Percentiles rank a stretch among this genome's conserved stretches.
Conservation (phyloP, 1,140 invertebrate species). For the Palaemon carinicauda region DNA sequence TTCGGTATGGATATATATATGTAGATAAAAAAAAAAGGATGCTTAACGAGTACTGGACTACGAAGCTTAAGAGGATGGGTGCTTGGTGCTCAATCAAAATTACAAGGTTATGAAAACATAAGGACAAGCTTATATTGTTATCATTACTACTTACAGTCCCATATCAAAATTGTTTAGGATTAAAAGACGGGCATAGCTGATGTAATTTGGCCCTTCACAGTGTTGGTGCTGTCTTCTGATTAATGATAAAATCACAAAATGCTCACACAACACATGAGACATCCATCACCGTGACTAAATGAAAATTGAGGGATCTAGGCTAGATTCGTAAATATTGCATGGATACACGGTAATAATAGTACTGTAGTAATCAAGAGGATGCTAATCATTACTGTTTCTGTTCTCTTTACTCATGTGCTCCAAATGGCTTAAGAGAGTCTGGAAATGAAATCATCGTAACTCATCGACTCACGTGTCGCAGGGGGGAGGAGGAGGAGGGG, state of each 20-base stretch:
- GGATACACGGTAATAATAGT: too few species aligned
- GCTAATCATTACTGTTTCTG: too few species aligned
- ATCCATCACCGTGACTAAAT: not conserved
- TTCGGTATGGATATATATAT: too few species aligned
- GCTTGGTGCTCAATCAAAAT: not conserved
- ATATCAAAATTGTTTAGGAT: constrained; percentile 1
- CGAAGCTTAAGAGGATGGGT: constrained; percentile 2
- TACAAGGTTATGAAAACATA: not conserved
- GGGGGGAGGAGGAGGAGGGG: too few species aligned
- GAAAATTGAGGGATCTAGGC: too few species aligned
- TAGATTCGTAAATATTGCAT: too few species aligned
- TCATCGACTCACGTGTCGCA: not conserved
- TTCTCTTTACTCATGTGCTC: too few species aligned
- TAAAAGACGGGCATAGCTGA: not conserved
- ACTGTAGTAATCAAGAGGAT: too few species aligned
- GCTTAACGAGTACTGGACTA: not conserved
- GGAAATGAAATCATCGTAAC: not conserved
- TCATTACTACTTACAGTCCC: constrained; percentile 32
- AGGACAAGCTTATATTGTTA: not conserved
- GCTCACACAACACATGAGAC: constrained; percentile 16
- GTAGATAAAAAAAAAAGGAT: not conserved
- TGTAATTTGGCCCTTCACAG: not conserved
- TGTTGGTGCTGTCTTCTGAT: not conserved
- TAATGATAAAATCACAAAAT: not conserved
- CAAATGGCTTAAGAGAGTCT: too few species aligned